Base-by-base conservation (phyloP, 2,888 invertebrate species). In the Conus canariensis region DNA sequence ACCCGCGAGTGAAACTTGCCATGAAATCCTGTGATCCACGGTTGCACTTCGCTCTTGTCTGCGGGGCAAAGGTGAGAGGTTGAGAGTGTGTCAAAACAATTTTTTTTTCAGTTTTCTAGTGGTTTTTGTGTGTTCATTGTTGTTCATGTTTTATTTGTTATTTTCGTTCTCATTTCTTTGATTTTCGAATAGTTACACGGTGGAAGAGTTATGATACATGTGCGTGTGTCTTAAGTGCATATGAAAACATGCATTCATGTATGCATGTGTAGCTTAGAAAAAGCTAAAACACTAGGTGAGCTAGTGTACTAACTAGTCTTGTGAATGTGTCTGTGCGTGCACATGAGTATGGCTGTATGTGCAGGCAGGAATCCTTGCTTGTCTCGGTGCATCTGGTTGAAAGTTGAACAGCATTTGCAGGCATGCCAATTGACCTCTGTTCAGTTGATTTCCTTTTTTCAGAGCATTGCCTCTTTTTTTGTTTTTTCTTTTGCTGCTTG, bases 11-110 rank as follows among this genome's bases (percentile, higher is more conserved):
- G 59, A 93, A 94, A 90, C 96, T 94, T 93, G 92, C 93, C 64
- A 91, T 95, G 30, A 92, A 94, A 56, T 91, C 93, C 56, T 90
- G 96, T 45, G 96, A 96, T 91, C 96, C 96, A 4, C 93, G 96
- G 90, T 96, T 96, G 86, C 96, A 96, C 92, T 96, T 96, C 94
- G 96, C 96, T 30, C 93, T 96, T 16, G 96, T 96, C 82, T 96
- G 96, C 94, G 96, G 96, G 90, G 96, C 96, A 67, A 96, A 96
- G 95, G 96, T 96, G 91, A 87, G 59, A 60, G 77, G 25, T 80
- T 16, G 30, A 30, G 30, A 30, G 60, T 45, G 45, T 45, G 45
- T 64, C 6, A 64, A 64, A 64, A 4, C 64, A 0, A 1, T 16
- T 10, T 64, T 64, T 64, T 64, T 10, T 16, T 64, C 30, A 56